A percentile compares a stretch with the other conserved stretches of the same genome.
These are phyloP conservation scores for Eupithecia exiguata DNA, from an alignment of 2,888 invertebrate genomes.

Conservation along the genomic window DNA sequence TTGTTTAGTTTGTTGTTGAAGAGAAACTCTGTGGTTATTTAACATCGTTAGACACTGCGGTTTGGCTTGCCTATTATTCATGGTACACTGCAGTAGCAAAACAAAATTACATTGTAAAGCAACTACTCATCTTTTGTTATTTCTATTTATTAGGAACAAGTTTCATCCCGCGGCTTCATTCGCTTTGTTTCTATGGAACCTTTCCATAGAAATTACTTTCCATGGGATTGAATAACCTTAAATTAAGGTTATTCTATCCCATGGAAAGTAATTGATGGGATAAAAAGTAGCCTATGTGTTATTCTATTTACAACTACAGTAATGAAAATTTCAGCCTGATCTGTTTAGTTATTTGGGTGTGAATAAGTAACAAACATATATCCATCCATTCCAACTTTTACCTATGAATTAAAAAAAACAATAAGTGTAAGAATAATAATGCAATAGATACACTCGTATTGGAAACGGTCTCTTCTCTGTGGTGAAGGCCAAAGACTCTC, in stretches of 20 bases:
- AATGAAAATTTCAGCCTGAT: neutral
- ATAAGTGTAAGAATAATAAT: neutral
- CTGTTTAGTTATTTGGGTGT: neutral
- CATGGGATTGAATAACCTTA: no score
- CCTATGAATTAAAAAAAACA: neutral
- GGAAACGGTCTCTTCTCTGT: slow-evolving; percentile 47
- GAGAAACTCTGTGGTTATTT: slow-evolving; percentile 31
- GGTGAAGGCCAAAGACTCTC: slow-evolving; percentile 53
- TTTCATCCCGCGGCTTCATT: neutral
- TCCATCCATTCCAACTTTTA: neutral
- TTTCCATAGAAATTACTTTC: no score
- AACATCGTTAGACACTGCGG: neutral
- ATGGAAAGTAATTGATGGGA: neutral
- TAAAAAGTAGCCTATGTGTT: neutral
- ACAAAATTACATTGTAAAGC: slow-evolving; percentile 9
- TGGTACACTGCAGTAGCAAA: slow-evolving; percentile 4
- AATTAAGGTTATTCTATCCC: neutral
- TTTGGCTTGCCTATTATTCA: slow-evolving; percentile 9
- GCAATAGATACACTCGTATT: slow-evolving; percentile 28
- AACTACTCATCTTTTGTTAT: neutral
- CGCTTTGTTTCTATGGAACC: neutral
- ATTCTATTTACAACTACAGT: neutral
- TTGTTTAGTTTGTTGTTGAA: slow-evolving; percentile 1
- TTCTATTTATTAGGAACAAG: neutral
- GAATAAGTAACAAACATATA: neutral